phyloP scores from a whole-genome alignment of 2,797 vertebrate species.

The Sebastolobus altivelis region DNA sequence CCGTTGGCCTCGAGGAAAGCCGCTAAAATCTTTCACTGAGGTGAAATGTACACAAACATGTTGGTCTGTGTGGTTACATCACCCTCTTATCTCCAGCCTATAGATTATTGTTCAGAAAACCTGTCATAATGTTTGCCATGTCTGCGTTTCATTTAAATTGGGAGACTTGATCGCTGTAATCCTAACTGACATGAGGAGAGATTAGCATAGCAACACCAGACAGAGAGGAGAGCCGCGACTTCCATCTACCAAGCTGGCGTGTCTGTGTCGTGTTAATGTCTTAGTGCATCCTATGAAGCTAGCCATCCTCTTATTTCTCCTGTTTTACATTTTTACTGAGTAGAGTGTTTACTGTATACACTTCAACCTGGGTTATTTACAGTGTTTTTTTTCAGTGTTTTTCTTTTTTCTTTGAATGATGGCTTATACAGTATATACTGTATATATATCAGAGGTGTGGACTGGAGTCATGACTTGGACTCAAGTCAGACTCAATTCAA shows the following conservation, averaged over 20 bases:
- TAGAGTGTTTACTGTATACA: slow-evolving; percentile 6
- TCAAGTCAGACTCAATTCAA: too few relatives aligned
- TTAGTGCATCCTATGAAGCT: slow-evolving; percentile 42
- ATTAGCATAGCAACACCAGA: slow-evolving; percentile 43
- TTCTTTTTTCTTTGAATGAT: too few relatives aligned
- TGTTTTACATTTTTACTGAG: neutral
- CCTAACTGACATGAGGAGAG: slow-evolving; percentile 54
- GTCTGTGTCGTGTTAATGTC: slow-evolving; percentile 39
- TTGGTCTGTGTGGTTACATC: slow-evolving; percentile 9
- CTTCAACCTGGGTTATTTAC: neutral
- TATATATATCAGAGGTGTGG: too few relatives aligned
- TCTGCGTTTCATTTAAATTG: slow-evolving; percentile 40
- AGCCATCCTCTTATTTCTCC: neutral
- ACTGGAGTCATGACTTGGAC: too few relatives aligned
- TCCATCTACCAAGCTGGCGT: slow-evolving; percentile 25
- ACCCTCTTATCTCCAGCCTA: slow-evolving; percentile 40
- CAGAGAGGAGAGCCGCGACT: slow-evolving; percentile 13
- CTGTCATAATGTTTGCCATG: slow-evolving; percentile 42
- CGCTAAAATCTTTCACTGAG: slow-evolving; percentile 19
- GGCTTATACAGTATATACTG: too few relatives aligned
- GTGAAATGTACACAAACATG: slow-evolving; percentile 23
- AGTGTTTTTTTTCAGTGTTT: too few relatives aligned
- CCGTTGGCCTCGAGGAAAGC: slow-evolving; percentile 7
- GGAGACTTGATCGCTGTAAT: slow-evolving; percentile 52
- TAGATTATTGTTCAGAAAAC: slow-evolving; percentile 25